phyloP scores from a whole-genome alignment of 2,888 invertebrate species.

The Mythimna loreyi region DNA sequence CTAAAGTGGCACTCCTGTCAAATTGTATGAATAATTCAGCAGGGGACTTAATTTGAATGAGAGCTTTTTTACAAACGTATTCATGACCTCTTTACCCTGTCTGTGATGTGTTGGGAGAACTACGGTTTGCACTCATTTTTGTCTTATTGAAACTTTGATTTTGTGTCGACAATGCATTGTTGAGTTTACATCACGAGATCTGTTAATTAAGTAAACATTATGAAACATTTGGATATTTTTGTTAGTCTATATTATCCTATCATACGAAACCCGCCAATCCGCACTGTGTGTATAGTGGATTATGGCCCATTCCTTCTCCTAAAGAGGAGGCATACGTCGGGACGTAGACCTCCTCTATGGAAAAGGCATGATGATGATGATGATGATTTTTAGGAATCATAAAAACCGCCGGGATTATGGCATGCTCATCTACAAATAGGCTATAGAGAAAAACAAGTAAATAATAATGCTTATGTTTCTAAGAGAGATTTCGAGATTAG shows the following conservation, averaged over 20 bases:
- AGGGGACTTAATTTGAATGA: constrained; percentile 66
- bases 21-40: constrained; percentile 67
- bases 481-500: constrained; percentile 23
- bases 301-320: no score
- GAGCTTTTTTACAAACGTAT: constrained; percentile 65
- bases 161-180: background rate
- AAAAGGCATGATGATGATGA: no score
- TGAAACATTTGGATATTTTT: no score
- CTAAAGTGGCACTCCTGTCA: constrained; percentile 61
- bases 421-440: no score
- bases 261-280: no score
- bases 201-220: no score
- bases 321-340: no score
- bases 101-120: constrained; percentile 30
- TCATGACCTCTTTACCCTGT: constrained; percentile 56
- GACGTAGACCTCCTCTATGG: no score
- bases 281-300: no score
- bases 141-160: constrained; percentile 29
- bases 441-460: background rate
- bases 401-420: no score
- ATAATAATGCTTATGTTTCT: constrained; percentile 26
- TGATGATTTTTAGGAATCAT: no score
- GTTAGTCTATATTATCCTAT: no score
- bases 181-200: background rate
- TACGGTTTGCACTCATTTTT: constrained; percentile 4